phyloP scores from a whole-genome alignment of 30 jellyfish, hydroid and myxozoan genomes.

The Cassiopea andromeda region DNA sequence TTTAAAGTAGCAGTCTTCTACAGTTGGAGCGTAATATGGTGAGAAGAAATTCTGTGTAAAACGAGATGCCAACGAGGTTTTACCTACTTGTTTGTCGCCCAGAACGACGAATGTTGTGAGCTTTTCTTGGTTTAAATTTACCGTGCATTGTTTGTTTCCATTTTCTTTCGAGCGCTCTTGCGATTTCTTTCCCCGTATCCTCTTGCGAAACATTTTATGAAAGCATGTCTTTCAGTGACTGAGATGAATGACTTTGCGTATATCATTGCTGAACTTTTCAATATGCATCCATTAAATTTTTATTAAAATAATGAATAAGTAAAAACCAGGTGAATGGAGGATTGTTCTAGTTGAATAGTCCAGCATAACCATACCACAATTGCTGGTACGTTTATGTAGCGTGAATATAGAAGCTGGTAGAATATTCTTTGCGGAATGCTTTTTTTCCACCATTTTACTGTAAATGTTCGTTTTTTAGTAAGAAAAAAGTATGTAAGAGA shows the following conservation, averaged over 20 bases:
- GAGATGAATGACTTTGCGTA: no score
- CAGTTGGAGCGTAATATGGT: slow-evolving; percentile 38
- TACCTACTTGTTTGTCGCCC: slow-evolving; percentile 47
- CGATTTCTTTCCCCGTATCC: neutral
- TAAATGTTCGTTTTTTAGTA: no score
- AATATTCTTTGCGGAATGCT: no score
- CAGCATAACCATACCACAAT: neutral
- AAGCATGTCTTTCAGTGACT: no score
- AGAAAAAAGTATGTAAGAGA: no score
- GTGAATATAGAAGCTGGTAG: neutral
- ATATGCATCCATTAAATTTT: neutral
- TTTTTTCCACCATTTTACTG: no score
- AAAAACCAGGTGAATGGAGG: neutral
- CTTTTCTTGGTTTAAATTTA: neutral
- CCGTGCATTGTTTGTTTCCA: neutral
- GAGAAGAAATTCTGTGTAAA: slow-evolving; percentile 24
- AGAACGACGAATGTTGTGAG: slow-evolving; percentile 33
- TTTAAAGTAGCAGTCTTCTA: slow-evolving; percentile 50
- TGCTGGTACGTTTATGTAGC: neutral
- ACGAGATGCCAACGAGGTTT: slow-evolving; percentile 42
- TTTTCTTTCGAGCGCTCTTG: neutral
- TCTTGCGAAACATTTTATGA: neutral
- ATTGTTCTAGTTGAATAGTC: neutral
- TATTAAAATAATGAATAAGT: no score
- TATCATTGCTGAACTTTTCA: neutral